These are phyloP conservation scores for Nannospalax galili DNA, from an alignment of 2,113 vertebrate genomes.

Conservation along the genomic window DNA sequence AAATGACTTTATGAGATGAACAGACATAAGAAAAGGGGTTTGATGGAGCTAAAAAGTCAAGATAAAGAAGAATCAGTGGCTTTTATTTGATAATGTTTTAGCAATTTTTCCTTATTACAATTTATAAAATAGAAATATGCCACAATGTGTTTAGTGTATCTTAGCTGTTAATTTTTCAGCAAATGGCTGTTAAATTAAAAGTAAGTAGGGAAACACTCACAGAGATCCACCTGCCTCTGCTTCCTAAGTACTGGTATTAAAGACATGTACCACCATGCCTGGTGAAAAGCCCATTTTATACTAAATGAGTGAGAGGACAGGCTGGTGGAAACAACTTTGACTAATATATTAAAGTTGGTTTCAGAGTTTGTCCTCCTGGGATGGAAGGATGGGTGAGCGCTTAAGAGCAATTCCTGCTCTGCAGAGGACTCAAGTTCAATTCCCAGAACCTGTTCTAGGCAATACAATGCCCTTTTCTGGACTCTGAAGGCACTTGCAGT, in stretches of 20 bases:
- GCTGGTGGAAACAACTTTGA: background rate
- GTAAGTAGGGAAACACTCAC: background rate
- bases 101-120: background rate
- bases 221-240: too few relatives aligned
- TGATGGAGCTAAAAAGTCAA: background rate
- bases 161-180: slow-evolving; percentile 11
- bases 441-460: too few relatives aligned
- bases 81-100: slow-evolving; percentile 8
- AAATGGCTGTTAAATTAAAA: slow-evolving; percentile 23
- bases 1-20: slow-evolving; percentile 35
- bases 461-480: too few relatives aligned
- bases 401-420: too few relatives aligned
- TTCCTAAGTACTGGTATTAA: too few relatives aligned
- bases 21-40: background rate
- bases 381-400: too few relatives aligned
- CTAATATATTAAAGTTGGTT: background rate
- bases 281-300: too few relatives aligned
- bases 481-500: too few relatives aligned
- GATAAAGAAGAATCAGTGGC: background rate
- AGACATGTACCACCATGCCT: too few relatives aligned
- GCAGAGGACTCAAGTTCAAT: too few relatives aligned
- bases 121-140: slow-evolving; percentile 47
- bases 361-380: slow-evolving; percentile 9
- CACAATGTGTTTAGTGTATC: slow-evolving; percentile 16
- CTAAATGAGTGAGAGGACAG: background rate